Conservation (phyloP, 2,888 invertebrate species). For the Ptychoptera contaminata region DNA sequence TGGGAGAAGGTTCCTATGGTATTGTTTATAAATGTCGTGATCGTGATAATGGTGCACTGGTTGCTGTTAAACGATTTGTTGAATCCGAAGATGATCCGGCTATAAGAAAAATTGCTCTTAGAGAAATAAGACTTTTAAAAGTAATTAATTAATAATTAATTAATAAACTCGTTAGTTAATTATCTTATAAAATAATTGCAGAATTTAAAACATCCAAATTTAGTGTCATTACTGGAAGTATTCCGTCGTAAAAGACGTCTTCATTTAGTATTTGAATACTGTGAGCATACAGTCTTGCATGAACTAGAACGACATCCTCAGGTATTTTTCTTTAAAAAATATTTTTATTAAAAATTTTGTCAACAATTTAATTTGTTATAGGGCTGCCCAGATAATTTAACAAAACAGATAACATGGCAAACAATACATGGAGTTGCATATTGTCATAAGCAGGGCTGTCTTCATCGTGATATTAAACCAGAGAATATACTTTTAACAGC, state of each 20-base stretch:
- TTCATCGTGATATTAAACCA: conserved; percentile 95
- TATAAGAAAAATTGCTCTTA: conserved; percentile 85
- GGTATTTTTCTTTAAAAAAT: conserved; percentile 7
- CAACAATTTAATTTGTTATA: too few relatives aligned
- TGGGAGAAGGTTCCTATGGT: conserved; percentile 93
- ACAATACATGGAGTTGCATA: conserved; percentile 89
- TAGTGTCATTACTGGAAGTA: conserved; percentile 94
- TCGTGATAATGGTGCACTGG: conserved; percentile 83
- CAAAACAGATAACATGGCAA: conserved; percentile 89
- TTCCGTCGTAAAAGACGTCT: conserved; percentile 89
- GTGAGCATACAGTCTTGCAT: conserved; percentile 91
- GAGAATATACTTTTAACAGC: conserved; percentile 93
- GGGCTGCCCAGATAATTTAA: conserved; percentile 82
- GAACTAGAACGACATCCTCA: conserved; percentile 87
- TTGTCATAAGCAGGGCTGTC: conserved; percentile 89
- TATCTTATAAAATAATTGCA: conserved; percentile 28
- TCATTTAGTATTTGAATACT: conserved; percentile 96
- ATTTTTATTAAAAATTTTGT: background rate
- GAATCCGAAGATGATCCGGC: conserved; percentile 95
- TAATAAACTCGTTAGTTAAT: background rate
- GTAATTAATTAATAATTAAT: conserved; percentile 31
- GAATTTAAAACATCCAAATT: conserved; percentile 95
- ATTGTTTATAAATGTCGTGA: conserved; percentile 94
- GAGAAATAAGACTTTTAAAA: conserved; percentile 90
- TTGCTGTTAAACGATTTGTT: conserved; percentile 93